Conservation (phyloP, 2,113 vertebrate species). For the Sitta europaea region DNA sequence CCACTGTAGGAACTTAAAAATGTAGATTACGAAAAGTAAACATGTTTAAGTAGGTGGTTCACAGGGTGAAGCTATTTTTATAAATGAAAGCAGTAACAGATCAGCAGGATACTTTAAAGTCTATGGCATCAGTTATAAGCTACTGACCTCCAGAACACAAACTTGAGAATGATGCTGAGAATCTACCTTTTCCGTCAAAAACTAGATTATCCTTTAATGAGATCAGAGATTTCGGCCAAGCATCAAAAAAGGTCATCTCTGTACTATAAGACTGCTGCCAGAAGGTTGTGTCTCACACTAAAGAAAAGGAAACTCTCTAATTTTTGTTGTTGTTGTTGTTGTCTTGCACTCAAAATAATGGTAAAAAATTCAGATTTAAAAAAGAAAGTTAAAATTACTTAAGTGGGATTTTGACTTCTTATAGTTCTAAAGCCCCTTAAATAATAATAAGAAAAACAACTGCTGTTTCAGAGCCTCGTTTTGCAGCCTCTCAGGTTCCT, state of each 20-base stretch:
- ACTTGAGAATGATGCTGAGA: neutral
- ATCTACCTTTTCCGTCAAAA: constrained; percentile 34
- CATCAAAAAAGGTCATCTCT: constrained; percentile 41
- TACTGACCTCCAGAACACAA: constrained; percentile 6
- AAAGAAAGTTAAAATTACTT: neutral
- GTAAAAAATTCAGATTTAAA: neutral
- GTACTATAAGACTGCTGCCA: neutral
- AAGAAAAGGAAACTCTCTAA: neutral
- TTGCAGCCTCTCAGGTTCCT: neutral
- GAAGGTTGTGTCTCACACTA: neutral
- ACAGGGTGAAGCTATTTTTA: constrained; percentile 53
- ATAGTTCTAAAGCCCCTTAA: neutral
- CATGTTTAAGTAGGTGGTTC: constrained; percentile 40
- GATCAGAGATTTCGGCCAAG: constrained; percentile 4
- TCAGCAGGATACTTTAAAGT: constrained; percentile 19
- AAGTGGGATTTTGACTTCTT: neutral
- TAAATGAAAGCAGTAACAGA: constrained; percentile 20
- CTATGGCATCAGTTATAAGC: neutral
- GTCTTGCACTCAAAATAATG: neutral
- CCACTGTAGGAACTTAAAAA: constrained; percentile 3
- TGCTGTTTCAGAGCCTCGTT: neutral
- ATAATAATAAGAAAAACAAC: constrained; percentile 9
- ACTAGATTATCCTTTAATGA: constrained; percentile 49
- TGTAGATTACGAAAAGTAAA: constrained; percentile 3
- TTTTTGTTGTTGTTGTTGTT: neutral